Evolutionary conservation across 2,888 invertebrate species (phyloP), one percentile per base, ranked within the genome.

Genomic region (Oxyteleia sp.): DNA sequence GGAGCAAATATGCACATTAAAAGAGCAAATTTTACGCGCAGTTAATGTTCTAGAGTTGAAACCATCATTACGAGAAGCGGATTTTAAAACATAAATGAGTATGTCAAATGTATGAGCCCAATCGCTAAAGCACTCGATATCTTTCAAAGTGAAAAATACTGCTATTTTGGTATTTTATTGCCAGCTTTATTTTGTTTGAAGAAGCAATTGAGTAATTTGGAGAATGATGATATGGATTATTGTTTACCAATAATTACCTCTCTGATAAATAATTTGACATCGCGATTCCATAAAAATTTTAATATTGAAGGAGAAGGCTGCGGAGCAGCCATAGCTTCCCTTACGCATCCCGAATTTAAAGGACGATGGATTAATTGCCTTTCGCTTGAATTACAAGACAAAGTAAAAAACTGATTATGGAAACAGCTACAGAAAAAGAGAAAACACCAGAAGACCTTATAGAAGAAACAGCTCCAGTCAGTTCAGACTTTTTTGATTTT

Each of bases 161-260:
- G 3, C 5, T 51, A n/a, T n/a, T 64, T 20, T 23, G 64, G 64
- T 0, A 47, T n/a, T 20, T 11, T 66, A 8, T 13, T 38, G 1
- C 76, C 68, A 18, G 59, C 26, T 2, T 38, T 76, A 20, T 3
- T 76, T n/a, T 1, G 41, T 0, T 41, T 76, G 13, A 20, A 23
- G 4, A 47, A 35, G 3, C 38, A 49, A 29, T 32, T 55, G 23
- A 7, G 29, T 0, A 26, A 8, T n/a, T 35, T 59, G 23, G 11
- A 68, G 18, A 45, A n/a, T 10, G 10, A 26, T 3, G 47, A 41
- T 0, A 1, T 32, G 8, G 1, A 7, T 32, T 69, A 32, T 16
- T 45, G 45, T 20, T 0, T 5, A 7, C 45, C 41, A 18, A 15
- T 69, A 0, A 20, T 69, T 26, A 20, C 18, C 13, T n/a, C 11